Percentiles rank a stretch among this genome's conserved stretches.
Evolutionary conservation across 2,797 vertebrate genomes (phyloP).

Genomic region (Propithecus deckenii): DNA sequence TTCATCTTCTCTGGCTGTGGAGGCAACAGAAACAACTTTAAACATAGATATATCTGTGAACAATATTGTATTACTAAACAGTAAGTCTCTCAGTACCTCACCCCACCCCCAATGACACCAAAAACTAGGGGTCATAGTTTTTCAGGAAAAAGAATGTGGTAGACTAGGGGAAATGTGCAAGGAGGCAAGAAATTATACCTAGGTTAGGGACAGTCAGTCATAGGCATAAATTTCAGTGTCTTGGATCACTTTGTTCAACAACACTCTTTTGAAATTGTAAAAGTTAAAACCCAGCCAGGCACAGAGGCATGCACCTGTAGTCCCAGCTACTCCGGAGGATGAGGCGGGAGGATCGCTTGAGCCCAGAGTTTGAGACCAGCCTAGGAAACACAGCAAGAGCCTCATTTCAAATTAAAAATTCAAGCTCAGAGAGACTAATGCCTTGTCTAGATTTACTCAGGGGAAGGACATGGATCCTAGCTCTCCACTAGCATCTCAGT

Average conservation of each 20-base stretch:
- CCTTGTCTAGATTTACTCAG: not conserved
- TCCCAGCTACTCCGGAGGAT: not conserved
- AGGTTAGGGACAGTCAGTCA: not conserved
- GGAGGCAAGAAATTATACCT: not conserved
- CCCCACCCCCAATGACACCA: not conserved
- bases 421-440: not conserved
- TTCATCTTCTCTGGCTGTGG: slow-evolving; percentile 62
- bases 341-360: not conserved
- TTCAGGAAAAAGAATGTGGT: not conserved
- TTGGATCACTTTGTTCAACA: not conserved
- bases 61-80: not conserved
- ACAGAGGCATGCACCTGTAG: not conserved
- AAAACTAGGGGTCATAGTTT: not conserved
- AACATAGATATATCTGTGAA: slow-evolving; percentile 13
- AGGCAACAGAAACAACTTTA: slow-evolving; percentile 75
- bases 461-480: not conserved
- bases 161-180: not conserved
- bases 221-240: not conserved
- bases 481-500: not conserved
- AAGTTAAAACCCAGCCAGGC: not conserved
- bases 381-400: not conserved
- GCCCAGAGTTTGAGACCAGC: not conserved
- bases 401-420: not conserved
- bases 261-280: not conserved
- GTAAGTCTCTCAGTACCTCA: slow-evolving; percentile 28